Evolutionary conservation across 1,140 invertebrate genomes (phyloP).

Genomic region (Penaeus chinensis): DNA sequence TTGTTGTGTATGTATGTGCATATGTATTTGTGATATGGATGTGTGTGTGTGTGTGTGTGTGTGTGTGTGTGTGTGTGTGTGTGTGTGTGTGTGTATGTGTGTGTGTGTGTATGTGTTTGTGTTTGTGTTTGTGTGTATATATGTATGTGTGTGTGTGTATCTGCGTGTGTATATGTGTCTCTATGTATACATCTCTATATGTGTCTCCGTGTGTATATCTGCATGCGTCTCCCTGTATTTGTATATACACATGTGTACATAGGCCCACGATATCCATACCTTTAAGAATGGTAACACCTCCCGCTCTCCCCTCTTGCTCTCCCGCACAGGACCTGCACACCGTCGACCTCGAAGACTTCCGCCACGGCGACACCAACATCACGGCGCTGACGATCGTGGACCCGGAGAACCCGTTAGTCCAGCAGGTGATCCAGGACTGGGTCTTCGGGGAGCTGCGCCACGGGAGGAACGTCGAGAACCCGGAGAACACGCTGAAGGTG

Average conservation of each 20-base stretch:
- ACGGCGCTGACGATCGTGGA: constrained; percentile 88
- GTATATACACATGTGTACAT: too few relatives aligned
- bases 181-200: too few relatives aligned
- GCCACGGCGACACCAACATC: constrained; percentile 93
- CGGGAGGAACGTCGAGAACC: constrained; percentile 41
- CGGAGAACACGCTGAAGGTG: background rate
- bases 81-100: constrained; percentile 16
- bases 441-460: constrained; percentile 58
- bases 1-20: background rate
- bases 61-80: background rate
- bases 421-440: constrained; percentile 62
- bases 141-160: background rate
- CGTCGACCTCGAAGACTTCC: constrained; percentile 91
- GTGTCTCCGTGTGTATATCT: too few relatives aligned
- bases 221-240: too few relatives aligned
- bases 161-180: background rate
- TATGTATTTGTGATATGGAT: background rate
- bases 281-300: background rate
- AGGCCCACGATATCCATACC: background rate
- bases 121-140: background rate
- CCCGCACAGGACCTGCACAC: constrained; percentile 84
- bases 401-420: constrained; percentile 72
- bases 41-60: constrained; percentile 15
- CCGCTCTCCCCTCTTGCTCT: background rate
- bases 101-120: constrained; percentile 13